phyloP scores from a whole-genome alignment of 2,797 vertebrate species.

The Tragelaphus eurycerus region DNA sequence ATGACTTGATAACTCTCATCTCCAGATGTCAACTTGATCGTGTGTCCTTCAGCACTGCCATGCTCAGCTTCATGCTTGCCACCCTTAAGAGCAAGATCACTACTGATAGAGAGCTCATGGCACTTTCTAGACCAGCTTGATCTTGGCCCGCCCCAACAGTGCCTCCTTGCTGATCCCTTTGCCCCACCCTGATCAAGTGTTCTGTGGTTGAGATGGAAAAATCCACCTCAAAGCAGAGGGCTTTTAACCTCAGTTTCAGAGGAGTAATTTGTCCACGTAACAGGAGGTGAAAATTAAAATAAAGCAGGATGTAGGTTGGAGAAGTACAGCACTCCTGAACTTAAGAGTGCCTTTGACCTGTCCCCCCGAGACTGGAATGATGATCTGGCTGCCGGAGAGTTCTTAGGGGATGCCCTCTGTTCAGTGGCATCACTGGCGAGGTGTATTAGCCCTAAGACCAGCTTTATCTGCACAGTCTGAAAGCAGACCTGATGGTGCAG shows the following conservation, averaged over 20 bases:
- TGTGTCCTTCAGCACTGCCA: neutral
- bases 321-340: constrained; percentile 59
- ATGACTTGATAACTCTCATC: neutral
- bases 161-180: constrained; percentile 5
- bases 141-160: fast-evolving
- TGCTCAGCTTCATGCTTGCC: neutral
- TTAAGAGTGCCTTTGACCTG: constrained; percentile 76
- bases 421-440: constrained; percentile 71
- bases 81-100: neutral
- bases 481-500: constrained; percentile 59
- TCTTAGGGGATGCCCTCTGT: constrained; percentile 71
- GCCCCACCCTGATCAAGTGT: constrained; percentile 20
- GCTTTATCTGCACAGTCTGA: constrained; percentile 69
- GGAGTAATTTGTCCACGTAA: constrained; percentile 35
- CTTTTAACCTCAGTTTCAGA: constrained; percentile 36
- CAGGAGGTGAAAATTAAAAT: constrained; percentile 72
- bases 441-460: constrained; percentile 68
- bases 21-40: neutral
- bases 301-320: constrained; percentile 59
- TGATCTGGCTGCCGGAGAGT: constrained; percentile 69
- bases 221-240: constrained; percentile 43
- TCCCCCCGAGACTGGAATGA: constrained; percentile 69
- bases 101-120: neutral
- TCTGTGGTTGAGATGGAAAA: constrained; percentile 47
- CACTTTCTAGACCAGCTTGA: neutral